Base-by-base conservation (phyloP, 2,888 invertebrate species). In the Rhagonycha lutea region DNA sequence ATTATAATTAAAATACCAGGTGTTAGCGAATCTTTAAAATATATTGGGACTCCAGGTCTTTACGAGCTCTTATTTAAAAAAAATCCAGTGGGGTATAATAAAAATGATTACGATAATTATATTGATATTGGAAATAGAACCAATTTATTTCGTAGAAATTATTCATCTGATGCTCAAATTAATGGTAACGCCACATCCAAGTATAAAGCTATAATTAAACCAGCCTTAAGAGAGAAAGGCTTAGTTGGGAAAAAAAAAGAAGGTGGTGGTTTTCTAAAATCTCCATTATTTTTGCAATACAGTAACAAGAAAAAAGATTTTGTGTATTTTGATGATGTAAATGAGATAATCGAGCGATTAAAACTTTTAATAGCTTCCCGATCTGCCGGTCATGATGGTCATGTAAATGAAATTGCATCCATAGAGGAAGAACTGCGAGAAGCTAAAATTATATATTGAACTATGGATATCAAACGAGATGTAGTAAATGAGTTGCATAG, bases 371-470 rank as follows among this genome's bases (percentile, higher is more conserved):
- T 72, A 14, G 75, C 69, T 14, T 75, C 75, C 4, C 70, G 69
- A 28, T 9, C 23, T 11, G 75, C 77, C 8, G 73, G 77, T 28
- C 67, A 79, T 24, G 77, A 71, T 4, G 61, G 61, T 47, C 74
- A 74, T 47, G 61, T 71, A 10, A 79, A 79, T 32, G 77, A 79
- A 77, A 76, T 84, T 83, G 75, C 81, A 75, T 65, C 61, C 9
- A 14, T 61, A n/a, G 14, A 14, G 4, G 61, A 61, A 61, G n/a
- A 61, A 8, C n/a, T 47, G 3, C 9, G 47, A 47, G 47, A 47
- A 47, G 47, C 26, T 69, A 11, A 69, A n/a, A 4, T 32, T 29
- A 32, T 24, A 1, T 18, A 18, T 68, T n/a, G n/a, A 23, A 23
- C 7, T 10, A 65, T 18, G n/a, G 11, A 65, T 14, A 23, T 14